Conservation (phyloP, 2,888 invertebrate species). For the Drosophila melanosoma region DNA sequence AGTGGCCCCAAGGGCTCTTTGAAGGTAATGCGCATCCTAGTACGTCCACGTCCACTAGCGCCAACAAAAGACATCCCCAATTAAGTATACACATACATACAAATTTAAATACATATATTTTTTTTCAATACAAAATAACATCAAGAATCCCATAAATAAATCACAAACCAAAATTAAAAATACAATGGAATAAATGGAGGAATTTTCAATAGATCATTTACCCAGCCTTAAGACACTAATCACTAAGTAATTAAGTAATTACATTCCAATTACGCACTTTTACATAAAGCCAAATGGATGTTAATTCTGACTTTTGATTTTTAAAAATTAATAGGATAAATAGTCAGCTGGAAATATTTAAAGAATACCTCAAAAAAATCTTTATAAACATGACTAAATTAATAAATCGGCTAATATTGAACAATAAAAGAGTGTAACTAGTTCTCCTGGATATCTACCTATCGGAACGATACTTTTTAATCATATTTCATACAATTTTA, state of each 20-base stretch:
- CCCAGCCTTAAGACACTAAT: too few species aligned
- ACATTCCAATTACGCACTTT: background rate
- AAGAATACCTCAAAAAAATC: background rate
- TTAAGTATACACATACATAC: background rate
- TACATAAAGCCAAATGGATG: background rate
- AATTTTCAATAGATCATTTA: background rate
- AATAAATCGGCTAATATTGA: background rate
- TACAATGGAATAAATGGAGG: background rate
- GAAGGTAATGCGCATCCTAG: constrained; percentile 56
- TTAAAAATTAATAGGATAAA: background rate
- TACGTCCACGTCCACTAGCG: constrained; percentile 51
- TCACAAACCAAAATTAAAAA: background rate
- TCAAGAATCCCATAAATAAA: constrained; percentile 8
- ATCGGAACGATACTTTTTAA: background rate
- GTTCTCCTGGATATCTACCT: background rate
- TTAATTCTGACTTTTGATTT: background rate
- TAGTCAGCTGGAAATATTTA: background rate
- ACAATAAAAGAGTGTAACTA: background rate
- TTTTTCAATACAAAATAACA: background rate
- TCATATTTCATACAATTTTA: too few species aligned
- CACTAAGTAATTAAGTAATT: background rate
- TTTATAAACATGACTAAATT: too few species aligned
- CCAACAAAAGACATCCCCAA: background rate
- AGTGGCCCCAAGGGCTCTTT: constrained; percentile 70
- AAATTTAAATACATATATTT: background rate